Evolutionary conservation across 2,888 invertebrate genomes (phyloP).

Genomic region (Digitonthophagus gazella): DNA sequence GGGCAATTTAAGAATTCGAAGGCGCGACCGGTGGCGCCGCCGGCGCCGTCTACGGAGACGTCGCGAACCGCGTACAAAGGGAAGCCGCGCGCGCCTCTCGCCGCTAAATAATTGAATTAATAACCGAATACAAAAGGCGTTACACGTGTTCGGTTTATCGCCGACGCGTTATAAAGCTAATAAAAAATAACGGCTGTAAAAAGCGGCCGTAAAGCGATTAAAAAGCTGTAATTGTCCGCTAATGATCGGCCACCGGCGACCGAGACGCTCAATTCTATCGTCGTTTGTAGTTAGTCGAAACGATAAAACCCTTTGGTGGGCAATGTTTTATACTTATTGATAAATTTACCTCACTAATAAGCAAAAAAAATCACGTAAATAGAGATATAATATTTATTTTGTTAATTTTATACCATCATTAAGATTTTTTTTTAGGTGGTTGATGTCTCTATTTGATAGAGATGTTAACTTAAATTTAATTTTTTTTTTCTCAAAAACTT

Average conservation of each 20-base stretch:
- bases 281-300: not conserved
- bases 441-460: too few species aligned
- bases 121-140: slow-evolving; percentile 12
- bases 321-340: too few species aligned
- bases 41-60: not conserved
- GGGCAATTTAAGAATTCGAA: too few species aligned
- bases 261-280: not conserved
- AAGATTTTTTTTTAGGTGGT: too few species aligned
- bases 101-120: slow-evolving; percentile 6
- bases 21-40: too few species aligned
- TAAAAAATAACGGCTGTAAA: slow-evolving; percentile 4
- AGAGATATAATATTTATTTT: too few species aligned
- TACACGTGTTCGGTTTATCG: slow-evolving; percentile 14
- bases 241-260: slow-evolving; percentile 6
- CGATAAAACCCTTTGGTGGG: not conserved
- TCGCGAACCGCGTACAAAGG: not conserved
- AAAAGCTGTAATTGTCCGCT: slow-evolving; percentile 12
- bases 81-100: not conserved
- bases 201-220: slow-evolving; percentile 2
- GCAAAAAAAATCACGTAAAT: too few species aligned
- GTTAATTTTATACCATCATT: too few species aligned
- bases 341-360: too few species aligned
- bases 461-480: too few species aligned
- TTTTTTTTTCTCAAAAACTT: too few species aligned
- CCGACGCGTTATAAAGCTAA: slow-evolving; percentile 11